These are phyloP conservation scores for Umimayanthus chanpuru DNA, from an alignment of 92 coral and sea anemone species.

Conservation along the genomic window DNA sequence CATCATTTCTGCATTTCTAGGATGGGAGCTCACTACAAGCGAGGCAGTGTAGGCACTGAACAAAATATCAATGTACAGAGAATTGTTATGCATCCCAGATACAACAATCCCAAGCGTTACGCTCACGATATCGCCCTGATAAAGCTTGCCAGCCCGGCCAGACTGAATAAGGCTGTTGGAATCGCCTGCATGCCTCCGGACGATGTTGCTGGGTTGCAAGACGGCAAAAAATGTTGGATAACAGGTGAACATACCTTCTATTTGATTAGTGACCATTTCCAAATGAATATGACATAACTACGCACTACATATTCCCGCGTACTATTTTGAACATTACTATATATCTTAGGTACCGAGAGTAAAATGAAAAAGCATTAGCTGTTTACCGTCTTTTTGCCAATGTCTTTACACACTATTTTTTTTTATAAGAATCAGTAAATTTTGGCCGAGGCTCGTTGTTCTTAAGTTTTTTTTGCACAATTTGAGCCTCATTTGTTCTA, in stretches of 20 bases:
- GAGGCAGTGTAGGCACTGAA: neutral
- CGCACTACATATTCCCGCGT: too few species aligned
- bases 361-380: too few species aligned
- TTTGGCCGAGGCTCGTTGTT: too few species aligned
- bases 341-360: too few species aligned
- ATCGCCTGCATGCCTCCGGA: neutral
- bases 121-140: slow-evolving; percentile 31
- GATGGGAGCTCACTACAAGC: slow-evolving; percentile 30
- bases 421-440: too few species aligned
- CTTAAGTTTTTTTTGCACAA: too few species aligned
- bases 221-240: slow-evolving; percentile 16
- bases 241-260: neutral
- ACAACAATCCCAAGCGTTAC: slow-evolving; percentile 1
- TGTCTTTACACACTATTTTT: too few species aligned
- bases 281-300: too few species aligned
- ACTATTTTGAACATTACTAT: too few species aligned
- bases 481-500: too few species aligned
- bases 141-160: slow-evolving; percentile 20
- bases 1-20: neutral
- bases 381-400: too few species aligned
- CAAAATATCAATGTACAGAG: neutral
- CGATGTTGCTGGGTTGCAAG: neutral
- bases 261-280: too few species aligned
- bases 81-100: slow-evolving; percentile 13
- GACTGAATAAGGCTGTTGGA: slow-evolving; percentile 9